phyloP scores from a whole-genome alignment of 2,888 invertebrate species.

The Mimumesa dahlbomi region DNA sequence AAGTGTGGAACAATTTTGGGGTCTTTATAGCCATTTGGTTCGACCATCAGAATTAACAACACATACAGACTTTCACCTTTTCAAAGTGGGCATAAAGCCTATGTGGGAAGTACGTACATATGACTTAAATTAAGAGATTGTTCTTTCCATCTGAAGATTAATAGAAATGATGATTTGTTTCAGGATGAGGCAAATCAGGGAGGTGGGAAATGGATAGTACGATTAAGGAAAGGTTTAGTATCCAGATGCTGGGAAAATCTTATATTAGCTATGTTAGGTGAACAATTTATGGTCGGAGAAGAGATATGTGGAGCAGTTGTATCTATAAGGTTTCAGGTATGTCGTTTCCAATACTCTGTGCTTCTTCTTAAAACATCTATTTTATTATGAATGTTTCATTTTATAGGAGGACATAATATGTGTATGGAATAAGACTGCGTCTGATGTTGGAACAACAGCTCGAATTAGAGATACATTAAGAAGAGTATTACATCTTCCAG shows the following conservation, averaged over 20 bases:
- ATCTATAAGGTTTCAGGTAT: conserved; percentile 94
- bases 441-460: conserved; percentile 92
- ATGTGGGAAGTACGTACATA: conserved; percentile 96
- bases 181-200: conserved; percentile 95
- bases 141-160: too few species aligned
- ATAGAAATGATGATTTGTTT: too few species aligned
- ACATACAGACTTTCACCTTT: conserved; percentile 96
- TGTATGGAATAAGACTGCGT: conserved; percentile 97
- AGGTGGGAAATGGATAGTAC: conserved; percentile 99
- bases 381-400: not conserved
- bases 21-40: conserved; percentile 94
- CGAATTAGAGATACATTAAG: conserved; percentile 97
- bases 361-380: not conserved
- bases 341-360: conserved; percentile 1
- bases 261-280: conserved; percentile 98
- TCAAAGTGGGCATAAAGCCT: conserved; percentile 98
- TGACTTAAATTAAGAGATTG: too few species aligned
- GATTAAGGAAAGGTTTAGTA: conserved; percentile 95
- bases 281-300: conserved; percentile 99
- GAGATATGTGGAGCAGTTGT: conserved; percentile 99
- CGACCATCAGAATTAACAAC: conserved; percentile 94
- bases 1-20: conserved; percentile 99
- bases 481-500: conserved; percentile 96
- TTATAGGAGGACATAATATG: conserved; percentile 95
- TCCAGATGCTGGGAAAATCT: conserved; percentile 99